Evolutionary conservation across 2,797 vertebrate genomes (phyloP).

Genomic region (Mormyrus hasselquistii): DNA sequence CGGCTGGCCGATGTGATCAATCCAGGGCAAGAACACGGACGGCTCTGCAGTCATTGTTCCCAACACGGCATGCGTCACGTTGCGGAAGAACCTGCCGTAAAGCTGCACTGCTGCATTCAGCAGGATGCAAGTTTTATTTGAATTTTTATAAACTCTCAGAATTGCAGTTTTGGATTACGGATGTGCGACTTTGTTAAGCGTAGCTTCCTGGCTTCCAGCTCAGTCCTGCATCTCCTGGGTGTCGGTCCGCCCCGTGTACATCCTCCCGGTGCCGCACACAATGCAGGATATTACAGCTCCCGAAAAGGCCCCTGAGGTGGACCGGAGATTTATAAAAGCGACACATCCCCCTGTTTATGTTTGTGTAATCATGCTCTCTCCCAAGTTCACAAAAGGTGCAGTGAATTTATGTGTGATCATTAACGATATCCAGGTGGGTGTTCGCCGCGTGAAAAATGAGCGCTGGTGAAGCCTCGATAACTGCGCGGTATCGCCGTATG

Average conservation of each 20-base stretch:
- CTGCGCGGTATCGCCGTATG: background rate
- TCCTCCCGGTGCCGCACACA: background rate
- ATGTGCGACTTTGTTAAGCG: background rate
- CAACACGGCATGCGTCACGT: background rate
- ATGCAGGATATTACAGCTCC: background rate
- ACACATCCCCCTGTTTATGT: constrained; percentile 1
- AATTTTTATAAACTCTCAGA: background rate
- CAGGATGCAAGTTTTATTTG: background rate
- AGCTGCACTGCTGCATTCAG: background rate
- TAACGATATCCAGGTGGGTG: background rate
- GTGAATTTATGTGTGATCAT: constrained; percentile 1
- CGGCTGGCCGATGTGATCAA: background rate
- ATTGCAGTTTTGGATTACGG: background rate
- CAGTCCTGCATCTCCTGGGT: background rate
- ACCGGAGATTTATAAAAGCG: background rate
- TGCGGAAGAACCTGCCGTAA: background rate
- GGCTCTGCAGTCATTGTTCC: background rate
- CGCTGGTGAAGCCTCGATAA: background rate
- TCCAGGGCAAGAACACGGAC: background rate
- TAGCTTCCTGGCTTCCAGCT: background rate
- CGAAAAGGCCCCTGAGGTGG: background rate
- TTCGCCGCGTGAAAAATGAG: background rate
- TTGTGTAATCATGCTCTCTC: background rate
- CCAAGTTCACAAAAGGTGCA: background rate
- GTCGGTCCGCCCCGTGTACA: background rate